Conservation (phyloP, 2,797 vertebrate genomes). For the Naso thynnoides region DNA sequence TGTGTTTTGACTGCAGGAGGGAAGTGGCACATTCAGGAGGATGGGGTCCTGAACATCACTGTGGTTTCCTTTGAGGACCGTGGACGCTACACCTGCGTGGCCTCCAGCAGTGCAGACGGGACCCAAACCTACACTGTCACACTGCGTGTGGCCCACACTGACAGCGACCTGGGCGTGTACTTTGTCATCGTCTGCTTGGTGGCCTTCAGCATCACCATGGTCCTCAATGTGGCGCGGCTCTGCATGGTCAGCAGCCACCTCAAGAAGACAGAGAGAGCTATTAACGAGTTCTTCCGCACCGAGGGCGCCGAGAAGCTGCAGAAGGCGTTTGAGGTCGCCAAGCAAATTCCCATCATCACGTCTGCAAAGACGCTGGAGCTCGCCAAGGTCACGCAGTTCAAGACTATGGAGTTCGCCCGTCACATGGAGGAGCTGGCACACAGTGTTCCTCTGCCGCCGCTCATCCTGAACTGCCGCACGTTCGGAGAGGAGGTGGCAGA, state of each 20-base stretch:
- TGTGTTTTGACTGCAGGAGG: constrained; percentile 77
- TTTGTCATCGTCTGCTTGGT: constrained; percentile 92
- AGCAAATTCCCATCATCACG: constrained; percentile 95
- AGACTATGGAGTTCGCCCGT: constrained; percentile 95
- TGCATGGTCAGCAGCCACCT: constrained; percentile 97
- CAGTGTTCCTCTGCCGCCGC: constrained; percentile 93
- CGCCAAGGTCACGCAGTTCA: constrained; percentile 96
- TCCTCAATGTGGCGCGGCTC: constrained; percentile 91
- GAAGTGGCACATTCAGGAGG: constrained; percentile 86
- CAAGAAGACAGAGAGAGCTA: constrained; percentile 92
- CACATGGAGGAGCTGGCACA: constrained; percentile 95
- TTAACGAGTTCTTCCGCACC: constrained; percentile 96
- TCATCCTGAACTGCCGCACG: constrained; percentile 90
- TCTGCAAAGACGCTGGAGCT: constrained; percentile 93
- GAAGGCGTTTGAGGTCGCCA: constrained; percentile 96
- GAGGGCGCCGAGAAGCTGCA: constrained; percentile 96
- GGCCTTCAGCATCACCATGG: constrained; percentile 91
- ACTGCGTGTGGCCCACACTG: constrained; percentile 89
- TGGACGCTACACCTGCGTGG: constrained; percentile 91
- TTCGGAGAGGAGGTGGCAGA: constrained; percentile 79
- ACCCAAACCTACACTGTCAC: constrained; percentile 87
- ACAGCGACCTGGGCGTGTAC: constrained; percentile 92
- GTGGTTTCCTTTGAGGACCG: constrained; percentile 89
- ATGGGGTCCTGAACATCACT: constrained; percentile 90
- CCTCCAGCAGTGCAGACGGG: constrained; percentile 25